These are phyloP conservation scores for Oreochromis aureus DNA, from an alignment of 2,113 vertebrate genomes.

Conservation along the genomic window DNA sequence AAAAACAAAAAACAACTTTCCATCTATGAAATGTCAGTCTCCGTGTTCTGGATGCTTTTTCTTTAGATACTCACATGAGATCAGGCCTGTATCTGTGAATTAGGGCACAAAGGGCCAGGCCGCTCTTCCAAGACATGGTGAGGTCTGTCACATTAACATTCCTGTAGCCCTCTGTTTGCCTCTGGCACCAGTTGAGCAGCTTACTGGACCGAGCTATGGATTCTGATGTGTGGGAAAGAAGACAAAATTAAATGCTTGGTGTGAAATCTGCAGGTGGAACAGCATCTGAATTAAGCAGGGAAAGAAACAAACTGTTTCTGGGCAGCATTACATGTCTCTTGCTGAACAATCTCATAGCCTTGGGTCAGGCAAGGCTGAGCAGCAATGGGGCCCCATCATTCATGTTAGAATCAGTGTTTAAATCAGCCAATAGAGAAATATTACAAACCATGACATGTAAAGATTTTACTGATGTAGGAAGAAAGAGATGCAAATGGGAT, in stretches of 20 bases:
- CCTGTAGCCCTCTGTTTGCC: constrained; percentile 91
- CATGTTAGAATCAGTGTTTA: constrained; percentile 28
- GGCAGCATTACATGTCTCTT: not conserved
- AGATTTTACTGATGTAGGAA: not conserved
- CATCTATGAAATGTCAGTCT: not conserved
- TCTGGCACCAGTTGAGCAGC: constrained; percentile 94
- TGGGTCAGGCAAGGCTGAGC: not conserved
- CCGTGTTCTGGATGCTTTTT: fast-evolving
- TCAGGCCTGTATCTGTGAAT: constrained; percentile 95
- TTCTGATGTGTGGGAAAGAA: constrained; percentile 66
- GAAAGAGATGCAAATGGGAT: not conserved
- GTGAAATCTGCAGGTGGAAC: not conserved
- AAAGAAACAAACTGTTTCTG: not conserved
- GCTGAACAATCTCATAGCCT: constrained; percentile 1
- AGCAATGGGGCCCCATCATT: not conserved
- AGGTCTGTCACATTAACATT: constrained; percentile 90
- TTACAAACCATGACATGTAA: not conserved
- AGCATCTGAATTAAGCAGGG: not conserved
- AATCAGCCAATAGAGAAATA: not conserved
- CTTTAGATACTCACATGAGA: constrained; percentile 83
- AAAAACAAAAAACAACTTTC: not conserved
- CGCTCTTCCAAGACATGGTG: constrained; percentile 96
- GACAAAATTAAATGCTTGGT: not conserved
- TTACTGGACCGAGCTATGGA: constrained; percentile 93
- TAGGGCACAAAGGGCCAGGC: constrained; percentile 91